These are phyloP conservation scores for Calyptommatus sinebrachiatus DNA, from an alignment of 2,113 vertebrate genomes.

Conservation along the genomic window DNA sequence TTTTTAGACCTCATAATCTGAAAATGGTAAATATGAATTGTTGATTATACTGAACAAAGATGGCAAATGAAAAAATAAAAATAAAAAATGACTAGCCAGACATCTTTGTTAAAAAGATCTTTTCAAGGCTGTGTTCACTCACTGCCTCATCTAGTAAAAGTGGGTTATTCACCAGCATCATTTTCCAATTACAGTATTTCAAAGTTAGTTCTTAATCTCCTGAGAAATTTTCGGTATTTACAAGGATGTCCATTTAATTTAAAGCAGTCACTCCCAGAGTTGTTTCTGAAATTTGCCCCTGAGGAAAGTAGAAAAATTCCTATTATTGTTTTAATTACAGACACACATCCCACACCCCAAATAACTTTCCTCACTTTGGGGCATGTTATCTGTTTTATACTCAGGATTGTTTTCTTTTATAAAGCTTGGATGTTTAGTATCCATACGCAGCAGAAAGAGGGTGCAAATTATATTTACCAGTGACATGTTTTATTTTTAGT, in stretches of 20 bases:
- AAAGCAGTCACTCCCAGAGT: constrained; percentile 31
- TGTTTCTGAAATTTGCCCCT: constrained; percentile 18
- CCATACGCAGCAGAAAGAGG: not conserved
- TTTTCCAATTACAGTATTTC: not conserved
- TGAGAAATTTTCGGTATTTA: constrained; percentile 52
- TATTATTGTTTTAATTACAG: constrained; percentile 40
- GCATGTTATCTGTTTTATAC: not conserved
- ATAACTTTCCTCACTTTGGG: constrained; percentile 1
- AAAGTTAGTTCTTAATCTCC: not conserved
- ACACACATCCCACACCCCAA: constrained; percentile 18
- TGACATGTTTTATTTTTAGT: constrained; percentile 7
- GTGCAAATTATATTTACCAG: not conserved
- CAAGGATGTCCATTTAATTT: constrained; percentile 42
- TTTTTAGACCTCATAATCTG: too few species aligned
- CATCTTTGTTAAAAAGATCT: not conserved
- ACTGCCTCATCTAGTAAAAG: not conserved
- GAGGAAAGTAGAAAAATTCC: constrained; percentile 32
- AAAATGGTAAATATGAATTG: too few species aligned
- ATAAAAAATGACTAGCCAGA: not conserved
- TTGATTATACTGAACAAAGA: not conserved
- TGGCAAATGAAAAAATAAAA: not conserved
- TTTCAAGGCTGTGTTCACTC: not conserved
- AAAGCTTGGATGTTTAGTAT: constrained; percentile 36
- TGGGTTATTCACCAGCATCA: not conserved
- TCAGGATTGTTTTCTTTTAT: constrained; percentile 19